Evolutionary conservation across 2,888 invertebrate genomes (phyloP), one percentile per base, ranked within the genome.

Genomic region (Pseudococcus longispinus): DNA sequence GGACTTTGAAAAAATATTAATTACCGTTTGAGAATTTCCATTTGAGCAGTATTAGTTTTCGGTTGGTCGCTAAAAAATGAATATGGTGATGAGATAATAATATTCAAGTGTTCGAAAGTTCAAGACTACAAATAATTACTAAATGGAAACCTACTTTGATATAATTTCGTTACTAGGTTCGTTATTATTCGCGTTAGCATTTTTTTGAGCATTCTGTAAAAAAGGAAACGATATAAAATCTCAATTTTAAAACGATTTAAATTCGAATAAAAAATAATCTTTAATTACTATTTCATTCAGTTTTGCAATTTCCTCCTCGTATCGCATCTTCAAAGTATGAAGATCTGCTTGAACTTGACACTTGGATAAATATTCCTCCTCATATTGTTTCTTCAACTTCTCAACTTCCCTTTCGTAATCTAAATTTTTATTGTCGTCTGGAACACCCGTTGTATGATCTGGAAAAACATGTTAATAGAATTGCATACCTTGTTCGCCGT

Each of bases 281-380:
- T n/a, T n/a, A 74, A 87, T 18, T 83, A 88, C 87, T 65, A 86
- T 70, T 11, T 77, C 65, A 18, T 87, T 87, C 15, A 88, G 87
- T 8, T 88, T 88, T 1, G 90, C 88, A 84, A 93, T 89, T 88
- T 93, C 91, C 44, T 91, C 90, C 88, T 93, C 92, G 89, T 93
- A 94, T 77, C 92, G 92, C 44, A 91, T 90, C 88, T 92, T 91
- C 87, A 94, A 91, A 26, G 91, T 91, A 84, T 91, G 90, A 89
- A 94, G 92, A 89, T 94, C 94, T 37, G 92, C 91, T 89, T 94
- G 93, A 23, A 94, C 91, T 84, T 91, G 90, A 88, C 92, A 91
- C 89, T 94, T 92, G 88, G 92, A 92, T 83, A 91, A 89, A 89
- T 94, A 92, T 89, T 93, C 93, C 87, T 92, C 92, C 88, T 92